Evolutionary conservation across 2,797 vertebrate genomes (phyloP).

Genomic region (Heterohyrax brucei): DNA sequence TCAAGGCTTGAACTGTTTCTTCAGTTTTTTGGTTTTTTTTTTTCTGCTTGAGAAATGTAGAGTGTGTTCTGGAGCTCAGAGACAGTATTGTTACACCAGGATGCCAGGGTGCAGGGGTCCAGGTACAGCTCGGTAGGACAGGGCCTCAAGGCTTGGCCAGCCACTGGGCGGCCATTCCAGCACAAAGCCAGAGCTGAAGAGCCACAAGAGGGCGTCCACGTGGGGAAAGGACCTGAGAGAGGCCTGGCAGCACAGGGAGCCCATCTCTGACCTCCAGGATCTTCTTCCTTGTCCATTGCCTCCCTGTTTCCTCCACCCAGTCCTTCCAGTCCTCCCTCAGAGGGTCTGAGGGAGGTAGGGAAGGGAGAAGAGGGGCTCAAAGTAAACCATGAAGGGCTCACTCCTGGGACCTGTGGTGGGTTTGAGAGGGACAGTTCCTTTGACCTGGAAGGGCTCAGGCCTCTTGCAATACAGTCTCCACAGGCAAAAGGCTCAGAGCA

Average conservation of each 20-base stretch:
- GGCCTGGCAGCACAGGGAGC: neutral
- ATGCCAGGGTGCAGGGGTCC: neutral
- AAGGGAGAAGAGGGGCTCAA: no score
- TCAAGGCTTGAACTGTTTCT: no score
- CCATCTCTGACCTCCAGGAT: neutral
- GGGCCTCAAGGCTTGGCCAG: neutral
- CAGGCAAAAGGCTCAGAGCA: neutral
- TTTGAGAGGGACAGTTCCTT: neutral
- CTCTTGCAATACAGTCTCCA: no score
- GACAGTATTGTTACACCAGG: neutral
- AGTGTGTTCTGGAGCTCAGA: neutral
- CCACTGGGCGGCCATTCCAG: no score
- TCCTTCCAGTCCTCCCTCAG: neutral
- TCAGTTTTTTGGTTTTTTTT: no score
- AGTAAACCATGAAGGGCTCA: neutral
- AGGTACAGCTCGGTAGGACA: neutral
- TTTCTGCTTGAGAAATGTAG: no score
- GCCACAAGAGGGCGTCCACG: rapidly evolving
- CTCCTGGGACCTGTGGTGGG: neutral
- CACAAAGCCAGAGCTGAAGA: neutral
- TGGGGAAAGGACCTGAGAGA: no score
- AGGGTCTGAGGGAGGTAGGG: neutral
- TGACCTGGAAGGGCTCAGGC: neutral
- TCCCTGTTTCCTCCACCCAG: neutral
- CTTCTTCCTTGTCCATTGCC: neutral